Evolutionary conservation across 2,797 vertebrate species (phyloP), one percentile per base, ranked within the genome.

Genomic region (Tapirus indicus): DNA sequence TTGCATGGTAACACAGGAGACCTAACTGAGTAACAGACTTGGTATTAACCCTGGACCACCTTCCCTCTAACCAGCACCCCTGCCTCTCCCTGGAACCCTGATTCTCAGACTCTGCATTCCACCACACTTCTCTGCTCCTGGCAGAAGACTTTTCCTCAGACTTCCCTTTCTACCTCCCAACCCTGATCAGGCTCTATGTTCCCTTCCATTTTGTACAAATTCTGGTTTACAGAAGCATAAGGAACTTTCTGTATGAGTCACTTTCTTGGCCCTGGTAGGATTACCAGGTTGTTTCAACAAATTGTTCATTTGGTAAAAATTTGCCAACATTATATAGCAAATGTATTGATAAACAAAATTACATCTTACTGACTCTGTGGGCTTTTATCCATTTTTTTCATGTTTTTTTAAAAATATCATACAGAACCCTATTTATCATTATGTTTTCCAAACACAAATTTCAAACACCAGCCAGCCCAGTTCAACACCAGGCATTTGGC

Each of bases 291-390:
- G 25, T 41, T 84, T 91, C 9, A 77, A 41, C 11, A 89, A 85
- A 91, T 44, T 74, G 27, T 64, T 87, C 52, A 69, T 78, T 58
- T 68, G 3, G 29, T 95, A 21, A 68, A 86, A 77, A 79, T 77
- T 49, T 96, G 72, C 69, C 21, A 74, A 2, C 38, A 52, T 82
- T 78, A 27, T 49, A n/a, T 47, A 79, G 41, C 71, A 82, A 88
- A 90, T 90, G n/a, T 16, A 64, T 7, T 91, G 41, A 54, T 68
- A 83, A 94, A 47, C 20, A 93, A 83, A 87, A 78, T 79, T 66
- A 17, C 4, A 25, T 88, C 12, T 96, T 87, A 68, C 27, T 60
- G 21, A 62, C 6, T 64, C 72, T 78, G 20, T 68, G n/a, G 27
- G 16, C 17, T 83, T 72, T 52, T 64, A 58, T 32, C 20, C 27